These are phyloP conservation scores for Blastobasis adustella DNA, from an alignment of 2,888 invertebrate species.

Conservation along the genomic window DNA sequence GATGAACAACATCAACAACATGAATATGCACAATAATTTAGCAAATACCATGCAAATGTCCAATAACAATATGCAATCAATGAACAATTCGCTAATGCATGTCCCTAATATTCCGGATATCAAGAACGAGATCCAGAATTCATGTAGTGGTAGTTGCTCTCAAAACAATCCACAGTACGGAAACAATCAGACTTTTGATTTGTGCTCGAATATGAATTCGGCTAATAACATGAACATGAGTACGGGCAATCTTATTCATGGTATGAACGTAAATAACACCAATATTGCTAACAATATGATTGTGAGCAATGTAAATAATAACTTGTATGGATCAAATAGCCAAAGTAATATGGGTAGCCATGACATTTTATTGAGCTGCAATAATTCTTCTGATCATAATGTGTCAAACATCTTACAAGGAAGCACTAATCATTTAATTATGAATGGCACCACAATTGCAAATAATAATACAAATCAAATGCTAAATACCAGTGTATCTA, in stretches of 20 bases:
- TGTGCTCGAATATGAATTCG: slow-evolving; percentile 53
- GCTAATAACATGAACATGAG: slow-evolving; percentile 49
- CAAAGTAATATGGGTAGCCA: slow-evolving; percentile 53
- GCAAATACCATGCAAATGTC: slow-evolving; percentile 58
- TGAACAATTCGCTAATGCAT: slow-evolving; percentile 60
- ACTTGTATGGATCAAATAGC: slow-evolving; percentile 43
- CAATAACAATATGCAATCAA: slow-evolving; percentile 50
- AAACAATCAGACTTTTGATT: slow-evolving; percentile 56
- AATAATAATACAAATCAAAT: slow-evolving; percentile 53
- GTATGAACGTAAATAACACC: slow-evolving; percentile 52
- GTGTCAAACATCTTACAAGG: slow-evolving; percentile 51
- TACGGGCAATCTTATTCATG: slow-evolving; percentile 55
- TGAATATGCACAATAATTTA: slow-evolving; percentile 57
- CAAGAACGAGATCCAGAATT: slow-evolving; percentile 63
- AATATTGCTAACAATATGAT: slow-evolving; percentile 57
- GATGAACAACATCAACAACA: slow-evolving; percentile 49
- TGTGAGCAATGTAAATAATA: slow-evolving; percentile 52
- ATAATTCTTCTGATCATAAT: slow-evolving; percentile 51
- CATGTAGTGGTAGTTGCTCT: slow-evolving; percentile 61
- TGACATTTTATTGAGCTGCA: slow-evolving; percentile 63
- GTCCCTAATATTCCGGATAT: slow-evolving; percentile 64
- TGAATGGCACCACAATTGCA: slow-evolving; percentile 48
- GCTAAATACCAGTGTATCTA: slow-evolving; percentile 39
- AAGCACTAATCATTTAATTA: slow-evolving; percentile 57
- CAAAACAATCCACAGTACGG: slow-evolving; percentile 51